Evolutionary conservation across 2,888 invertebrate genomes (phyloP).

Genomic region (Adelognathus sp.): DNA sequence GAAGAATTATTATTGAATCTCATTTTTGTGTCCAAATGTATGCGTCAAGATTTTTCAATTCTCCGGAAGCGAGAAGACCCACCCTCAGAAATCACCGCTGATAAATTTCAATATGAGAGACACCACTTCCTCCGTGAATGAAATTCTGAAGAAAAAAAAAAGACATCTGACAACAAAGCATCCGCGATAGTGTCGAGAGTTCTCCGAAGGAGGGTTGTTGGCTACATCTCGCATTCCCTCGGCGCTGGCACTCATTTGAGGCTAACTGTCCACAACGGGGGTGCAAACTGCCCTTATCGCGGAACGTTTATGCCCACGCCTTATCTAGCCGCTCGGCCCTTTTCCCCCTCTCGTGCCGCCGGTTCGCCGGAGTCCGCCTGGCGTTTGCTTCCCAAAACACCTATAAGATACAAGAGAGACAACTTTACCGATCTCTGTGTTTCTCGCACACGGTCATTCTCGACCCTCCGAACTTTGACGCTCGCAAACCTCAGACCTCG

Average conservation of each 20-base stretch:
- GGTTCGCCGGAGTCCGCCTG: conserved; percentile 19
- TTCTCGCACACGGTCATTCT: conserved; percentile 25
- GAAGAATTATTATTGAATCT: too few species aligned
- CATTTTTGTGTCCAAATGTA: too few species aligned
- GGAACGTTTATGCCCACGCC: conserved; percentile 79
- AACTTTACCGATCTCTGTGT: neutral
- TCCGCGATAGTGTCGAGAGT: neutral
- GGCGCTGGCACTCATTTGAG: conserved; percentile 75
- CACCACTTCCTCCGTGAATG: neutral
- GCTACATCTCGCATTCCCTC: conserved; percentile 55
- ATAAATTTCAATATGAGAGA: neutral
- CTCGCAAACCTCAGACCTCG: neutral
- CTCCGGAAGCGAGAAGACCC: too few species aligned
- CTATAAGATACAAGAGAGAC: conserved; percentile 25
- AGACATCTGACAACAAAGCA: conserved; percentile 34
- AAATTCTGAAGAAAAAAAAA: conserved; percentile 26
- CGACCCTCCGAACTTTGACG: conserved; percentile 5
- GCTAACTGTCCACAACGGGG: conserved; percentile 80
- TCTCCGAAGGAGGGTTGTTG: neutral
- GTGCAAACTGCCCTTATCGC: conserved; percentile 80
- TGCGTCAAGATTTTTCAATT: too few species aligned
- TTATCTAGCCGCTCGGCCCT: conserved; percentile 72
- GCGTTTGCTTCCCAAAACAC: conserved; percentile 66
- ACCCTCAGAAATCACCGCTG: too few species aligned
- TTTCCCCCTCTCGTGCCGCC: conserved; percentile 35